Evolutionary conservation across 2,888 invertebrate genomes (phyloP), one percentile per base, ranked within the genome.

Genomic region (Brachylomia viminalis): DNA sequence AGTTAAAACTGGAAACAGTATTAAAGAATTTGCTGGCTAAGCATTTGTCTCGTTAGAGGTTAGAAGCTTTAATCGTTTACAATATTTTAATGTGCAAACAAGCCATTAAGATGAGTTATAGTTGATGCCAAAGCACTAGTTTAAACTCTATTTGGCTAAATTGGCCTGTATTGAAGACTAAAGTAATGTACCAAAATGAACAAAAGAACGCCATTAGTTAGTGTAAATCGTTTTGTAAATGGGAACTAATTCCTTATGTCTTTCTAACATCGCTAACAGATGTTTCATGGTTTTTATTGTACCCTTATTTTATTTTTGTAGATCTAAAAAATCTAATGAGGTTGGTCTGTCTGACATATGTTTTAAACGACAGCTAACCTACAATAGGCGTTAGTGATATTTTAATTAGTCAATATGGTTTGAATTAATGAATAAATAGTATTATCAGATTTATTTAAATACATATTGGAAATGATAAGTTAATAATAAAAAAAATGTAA

Each of bases 281-380:
- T 84, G 79, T 86, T 79, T 74, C 59, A 65, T 68, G 67, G 70
- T 81, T 78, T 80, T 75, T 84, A 84, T 77, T 89, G 80, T 86
- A 81, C 73, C 59, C 72, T 81, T 77, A 75, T 82, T 78, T 82
- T 80, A 79, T 81, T 83, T 85, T 87, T 86, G 81, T 89, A 88
- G 84, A 87, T 88, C 82, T 79, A 83, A 87, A 84, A 79, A 83
- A 80, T 84, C 80, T 84, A 79, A 81, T 72, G 77, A 82, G 75
- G 82, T 87, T 89, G 90, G 91, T 84, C 81, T 69, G 91, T 93
- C 93, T 90, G 89, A 88, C 89, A 95, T 95, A 94, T 95, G 94
- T 95, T 95, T 85, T 90, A 90, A 92, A 93, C 81, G 94, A 92
- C 92, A 79, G 87, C 88, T 91, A 90, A 87, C 83, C 82, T 89